Evolutionary conservation across 2,113 vertebrate species (phyloP).

Genomic region (Nycticebus coucang): DNA sequence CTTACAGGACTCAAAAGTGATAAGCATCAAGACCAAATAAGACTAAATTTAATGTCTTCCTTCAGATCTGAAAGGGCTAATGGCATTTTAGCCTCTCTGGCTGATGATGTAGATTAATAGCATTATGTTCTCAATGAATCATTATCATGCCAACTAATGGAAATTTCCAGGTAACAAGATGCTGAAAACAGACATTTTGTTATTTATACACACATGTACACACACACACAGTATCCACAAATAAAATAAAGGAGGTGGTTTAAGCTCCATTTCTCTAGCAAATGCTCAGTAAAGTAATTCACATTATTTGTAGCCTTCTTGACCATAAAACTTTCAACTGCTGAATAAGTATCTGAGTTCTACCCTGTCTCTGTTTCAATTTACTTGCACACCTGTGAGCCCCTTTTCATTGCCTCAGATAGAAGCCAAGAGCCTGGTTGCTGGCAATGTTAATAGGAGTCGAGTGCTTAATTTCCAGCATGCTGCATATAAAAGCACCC

Average conservation of each 20-base stretch:
- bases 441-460: conserved; percentile 36
- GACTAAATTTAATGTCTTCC: conserved; percentile 15
- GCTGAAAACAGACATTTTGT: conserved; percentile 11
- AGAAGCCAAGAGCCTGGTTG: neutral
- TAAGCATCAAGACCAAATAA: conserved; percentile 14
- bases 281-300: conserved; percentile 56
- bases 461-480: conserved; percentile 66
- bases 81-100: conserved; percentile 36
- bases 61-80: neutral
- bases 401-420: neutral
- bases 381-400: conserved; percentile 43
- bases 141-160: conserved; percentile 41
- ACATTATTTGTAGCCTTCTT: neutral
- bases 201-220: neutral
- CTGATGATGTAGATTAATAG: conserved; percentile 33
- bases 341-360: conserved; percentile 60
- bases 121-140: conserved; percentile 26
- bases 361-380: conserved; percentile 54
- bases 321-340: conserved; percentile 69
- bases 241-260: conserved; percentile 48
- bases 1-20: conserved; percentile 51
- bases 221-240: neutral
- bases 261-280: conserved; percentile 37
- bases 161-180: conserved; percentile 37
- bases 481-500: conserved; percentile 58